Conservation (phyloP, 2,113 vertebrate species). For the Hiodon tergisus region DNA sequence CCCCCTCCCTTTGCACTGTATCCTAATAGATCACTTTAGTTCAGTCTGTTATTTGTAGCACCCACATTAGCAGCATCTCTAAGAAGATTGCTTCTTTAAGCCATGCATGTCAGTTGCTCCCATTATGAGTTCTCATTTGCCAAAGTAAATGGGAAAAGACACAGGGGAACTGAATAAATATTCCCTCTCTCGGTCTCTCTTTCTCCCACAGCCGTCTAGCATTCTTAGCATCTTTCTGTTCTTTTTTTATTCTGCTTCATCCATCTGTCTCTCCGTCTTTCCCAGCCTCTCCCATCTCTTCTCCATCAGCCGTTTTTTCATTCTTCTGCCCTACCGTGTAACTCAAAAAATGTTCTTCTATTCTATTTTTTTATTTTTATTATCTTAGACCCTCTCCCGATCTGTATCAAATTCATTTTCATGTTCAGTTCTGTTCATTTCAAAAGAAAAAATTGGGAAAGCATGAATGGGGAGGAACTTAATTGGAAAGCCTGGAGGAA, state of each 20-base stretch:
- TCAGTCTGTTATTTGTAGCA: constrained; percentile 41
- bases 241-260: background rate
- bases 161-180: constrained; percentile 42
- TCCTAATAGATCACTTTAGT: constrained; percentile 36
- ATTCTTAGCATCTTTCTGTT: background rate
- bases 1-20: constrained; percentile 26
- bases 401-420: constrained; percentile 22
- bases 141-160: constrained; percentile 47
- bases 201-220: background rate
- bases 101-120: constrained; percentile 52
- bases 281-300: background rate
- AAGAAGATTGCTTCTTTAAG: constrained; percentile 54
- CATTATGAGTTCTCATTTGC: constrained; percentile 54
- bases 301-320: background rate
- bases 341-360: background rate
- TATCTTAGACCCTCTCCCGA: background rate
- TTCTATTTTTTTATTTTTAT: background rate
- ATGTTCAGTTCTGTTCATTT: constrained; percentile 15
- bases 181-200: constrained; percentile 24
- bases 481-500: constrained; percentile 57
- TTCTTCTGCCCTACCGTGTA: background rate
- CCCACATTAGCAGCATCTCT: constrained; percentile 49
- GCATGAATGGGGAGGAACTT: constrained; percentile 22
- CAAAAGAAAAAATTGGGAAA: constrained; percentile 25
- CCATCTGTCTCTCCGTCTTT: constrained; percentile 5